Evolutionary conservation across 2,797 vertebrate species (phyloP).

Genomic region (Rhabdophis nuchalis): DNA sequence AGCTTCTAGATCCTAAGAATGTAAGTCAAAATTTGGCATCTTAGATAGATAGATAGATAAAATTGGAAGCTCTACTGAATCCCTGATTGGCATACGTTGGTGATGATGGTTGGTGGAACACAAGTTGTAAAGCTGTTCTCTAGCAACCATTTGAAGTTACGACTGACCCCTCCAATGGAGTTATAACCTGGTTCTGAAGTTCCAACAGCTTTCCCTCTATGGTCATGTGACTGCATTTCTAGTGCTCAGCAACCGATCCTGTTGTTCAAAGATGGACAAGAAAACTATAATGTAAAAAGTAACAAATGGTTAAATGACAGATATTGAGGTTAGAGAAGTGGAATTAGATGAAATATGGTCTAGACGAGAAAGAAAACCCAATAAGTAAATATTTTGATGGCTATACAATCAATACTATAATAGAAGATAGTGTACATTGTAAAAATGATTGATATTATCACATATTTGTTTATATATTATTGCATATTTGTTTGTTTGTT

Average conservation of each 20-base stretch:
- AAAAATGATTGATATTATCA: no score
- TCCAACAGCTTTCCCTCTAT: background rate
- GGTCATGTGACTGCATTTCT: background rate
- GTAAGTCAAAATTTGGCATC: background rate
- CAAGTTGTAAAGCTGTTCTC: background rate
- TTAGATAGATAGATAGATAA: background rate
- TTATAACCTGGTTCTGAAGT: background rate
- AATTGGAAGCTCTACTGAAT: background rate
- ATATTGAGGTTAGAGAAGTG: no score
- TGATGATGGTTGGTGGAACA: background rate
- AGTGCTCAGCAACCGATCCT: background rate
- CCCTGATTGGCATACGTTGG: background rate
- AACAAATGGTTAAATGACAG: background rate
- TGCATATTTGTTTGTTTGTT: no score
- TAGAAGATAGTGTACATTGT: no score
- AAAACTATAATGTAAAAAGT: background rate
- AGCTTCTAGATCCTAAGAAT: background rate
- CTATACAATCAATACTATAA: no score
- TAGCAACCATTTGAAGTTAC: background rate
- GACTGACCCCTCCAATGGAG: background rate
- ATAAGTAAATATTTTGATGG: no score
- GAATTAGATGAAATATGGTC: no score
- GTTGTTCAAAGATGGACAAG: background rate
- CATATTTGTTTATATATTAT: no score
- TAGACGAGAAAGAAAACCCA: no score